Conservation (phyloP, 2,888 invertebrate genomes). For the Onchidella celtica region DNA sequence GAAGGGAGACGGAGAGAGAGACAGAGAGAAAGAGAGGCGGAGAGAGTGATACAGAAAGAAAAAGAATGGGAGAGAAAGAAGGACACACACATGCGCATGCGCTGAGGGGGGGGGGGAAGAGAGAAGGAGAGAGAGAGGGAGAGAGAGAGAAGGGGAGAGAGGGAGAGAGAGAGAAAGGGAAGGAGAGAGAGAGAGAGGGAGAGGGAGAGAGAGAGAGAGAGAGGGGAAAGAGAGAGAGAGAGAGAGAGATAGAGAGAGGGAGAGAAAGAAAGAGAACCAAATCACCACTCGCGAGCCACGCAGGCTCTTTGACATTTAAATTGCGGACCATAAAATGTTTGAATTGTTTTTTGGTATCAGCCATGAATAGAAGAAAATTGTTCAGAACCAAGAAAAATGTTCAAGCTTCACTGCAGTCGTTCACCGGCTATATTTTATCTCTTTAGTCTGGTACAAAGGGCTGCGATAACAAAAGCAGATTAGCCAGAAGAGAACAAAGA, state of each 20-base stretch:
- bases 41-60: background rate
- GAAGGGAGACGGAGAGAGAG: background rate
- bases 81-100: background rate
- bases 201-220: background rate
- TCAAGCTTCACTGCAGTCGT: too few species aligned
- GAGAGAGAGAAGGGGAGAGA: slow-evolving; percentile 20
- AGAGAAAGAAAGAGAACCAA: too few species aligned
- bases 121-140: slow-evolving; percentile 6
- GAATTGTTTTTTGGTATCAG: too few species aligned
- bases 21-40: background rate
- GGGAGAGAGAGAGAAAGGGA: background rate
- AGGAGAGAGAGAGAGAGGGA: background rate
- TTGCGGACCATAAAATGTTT: too few species aligned
- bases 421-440: too few species aligned
- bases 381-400: too few species aligned
- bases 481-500: too few species aligned
- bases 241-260: too few species aligned
- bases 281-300: background rate
- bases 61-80: background rate
- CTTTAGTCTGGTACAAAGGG: too few species aligned
- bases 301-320: background rate
- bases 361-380: too few species aligned
- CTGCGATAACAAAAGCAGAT: too few species aligned
- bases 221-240: background rate
- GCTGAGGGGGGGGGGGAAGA: background rate